Evolutionary conservation across 2,797 vertebrate genomes (phyloP).

Genomic region (Melanotaenia maccullochi): DNA sequence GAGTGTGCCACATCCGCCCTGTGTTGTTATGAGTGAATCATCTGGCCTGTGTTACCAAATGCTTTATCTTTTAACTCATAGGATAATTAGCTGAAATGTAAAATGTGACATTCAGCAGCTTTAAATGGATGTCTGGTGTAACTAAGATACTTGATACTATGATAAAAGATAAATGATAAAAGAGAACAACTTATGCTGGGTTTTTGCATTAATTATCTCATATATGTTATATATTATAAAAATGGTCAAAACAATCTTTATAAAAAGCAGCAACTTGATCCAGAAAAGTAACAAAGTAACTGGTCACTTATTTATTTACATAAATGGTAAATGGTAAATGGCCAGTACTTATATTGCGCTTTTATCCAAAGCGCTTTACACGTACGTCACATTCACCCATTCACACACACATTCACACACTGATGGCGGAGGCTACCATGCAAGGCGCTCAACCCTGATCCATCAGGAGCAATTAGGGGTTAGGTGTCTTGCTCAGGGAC

Average conservation of each 20-base stretch:
- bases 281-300: background rate
- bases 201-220: background rate
- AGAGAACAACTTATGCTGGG: background rate
- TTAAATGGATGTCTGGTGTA: background rate
- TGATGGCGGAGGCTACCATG: too few relatives aligned
- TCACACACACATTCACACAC: too few relatives aligned
- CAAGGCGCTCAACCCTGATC: too few relatives aligned
- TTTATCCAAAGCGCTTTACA: too few relatives aligned
- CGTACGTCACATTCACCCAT: too few relatives aligned
- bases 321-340: too few relatives aligned
- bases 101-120: constrained; percentile 3
- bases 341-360: too few relatives aligned
- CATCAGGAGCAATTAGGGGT: too few relatives aligned
- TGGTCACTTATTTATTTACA: background rate
- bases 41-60: constrained; percentile 21
- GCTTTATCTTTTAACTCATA: constrained; percentile 22
- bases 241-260: background rate
- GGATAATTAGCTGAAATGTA: constrained; percentile 27
- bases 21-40: constrained; percentile 36
- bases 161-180: background rate
- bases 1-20: constrained; percentile 52
- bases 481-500: too few relatives aligned
- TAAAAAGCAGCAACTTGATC: background rate
- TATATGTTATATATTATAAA: background rate
- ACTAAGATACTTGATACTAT: too few relatives aligned